phyloP scores from a whole-genome alignment of 2,113 vertebrate genomes.

The Rhagologus leucostigma region DNA sequence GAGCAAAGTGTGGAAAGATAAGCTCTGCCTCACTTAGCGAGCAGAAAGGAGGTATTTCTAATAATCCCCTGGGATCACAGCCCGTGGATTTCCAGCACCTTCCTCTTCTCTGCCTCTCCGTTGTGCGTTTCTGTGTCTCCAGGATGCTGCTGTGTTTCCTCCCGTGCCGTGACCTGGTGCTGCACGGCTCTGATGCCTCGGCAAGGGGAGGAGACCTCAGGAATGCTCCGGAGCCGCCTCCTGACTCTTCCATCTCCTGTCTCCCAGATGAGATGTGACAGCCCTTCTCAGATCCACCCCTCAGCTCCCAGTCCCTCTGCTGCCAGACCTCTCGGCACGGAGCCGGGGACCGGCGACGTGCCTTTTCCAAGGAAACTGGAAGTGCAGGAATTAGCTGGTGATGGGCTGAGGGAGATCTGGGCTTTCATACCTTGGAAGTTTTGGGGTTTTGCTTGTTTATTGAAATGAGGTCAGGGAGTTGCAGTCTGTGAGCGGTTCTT shows the following conservation, averaged over 20 bases:
- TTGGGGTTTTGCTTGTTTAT: not conserved
- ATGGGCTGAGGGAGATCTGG: not conserved
- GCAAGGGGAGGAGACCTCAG: not conserved
- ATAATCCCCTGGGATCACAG: not conserved
- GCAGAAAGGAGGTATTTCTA: not conserved
- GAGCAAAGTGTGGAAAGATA: not conserved
- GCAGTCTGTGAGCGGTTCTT: not conserved
- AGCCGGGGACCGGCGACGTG: not conserved
- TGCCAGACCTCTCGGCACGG: not conserved
- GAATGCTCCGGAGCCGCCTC: not conserved
- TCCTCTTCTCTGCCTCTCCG: not conserved
- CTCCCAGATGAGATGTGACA: not conserved
- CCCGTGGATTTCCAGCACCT: not conserved
- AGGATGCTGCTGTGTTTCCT: not conserved
- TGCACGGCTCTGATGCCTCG: not conserved
- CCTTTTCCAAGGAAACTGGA: not conserved
- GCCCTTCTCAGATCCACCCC: not conserved
- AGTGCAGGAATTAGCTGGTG: not conserved
- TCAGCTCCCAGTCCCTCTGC: not conserved
- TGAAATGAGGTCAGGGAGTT: not conserved
- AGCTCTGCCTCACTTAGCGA: not conserved
- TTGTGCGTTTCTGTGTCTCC: not conserved
- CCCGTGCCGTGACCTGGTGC: not conserved
- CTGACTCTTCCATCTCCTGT: not conserved
- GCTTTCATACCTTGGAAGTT: not conserved